Evolutionary conservation across 1,140 invertebrate species (phyloP), one percentile per base, ranked within the genome.

Genomic region (Xylocopa sonorina): DNA sequence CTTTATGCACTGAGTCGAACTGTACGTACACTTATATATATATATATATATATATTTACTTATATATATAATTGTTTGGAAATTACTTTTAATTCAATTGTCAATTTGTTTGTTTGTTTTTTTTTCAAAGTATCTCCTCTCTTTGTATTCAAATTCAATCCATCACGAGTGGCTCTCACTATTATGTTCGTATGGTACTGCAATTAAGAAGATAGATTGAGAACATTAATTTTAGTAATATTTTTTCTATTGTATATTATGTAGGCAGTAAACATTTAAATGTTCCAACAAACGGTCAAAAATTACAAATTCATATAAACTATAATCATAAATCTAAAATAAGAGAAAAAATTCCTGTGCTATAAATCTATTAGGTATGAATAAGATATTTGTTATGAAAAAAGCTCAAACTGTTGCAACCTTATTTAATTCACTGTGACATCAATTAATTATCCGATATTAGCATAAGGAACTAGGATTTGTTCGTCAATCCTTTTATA

Each of bases 381-480:
- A 74, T 24, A 34, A 62, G 32, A 58, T 58, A 46, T 51, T 51
- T 48, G 29, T 77, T 69, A 21, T 41, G 34, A 69, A 16, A 41
- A 38, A 77, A 58, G 41, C n/a, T 76, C 43, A 46, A 68, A 77
- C 5, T 18, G 27, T 29, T 46, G 29, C 27, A 74, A 16, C 12
- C n/a, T 66, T 69, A 53, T 78, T 34, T 62, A 12, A 78, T 62
- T n/a, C 57, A 62, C 55, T 78, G 67, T 72, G n/a, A 78, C 34
- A 69, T 58, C 27, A 55, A 57, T 68, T 38, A 55, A 57, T 68
- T 34, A 34, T 18, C 55, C 55, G 24, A 78, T 62, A 60, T 60
- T 71, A 60, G 27, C 67, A 55, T 32, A 62, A 80, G 62, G 53
- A 80, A 80, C 46, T 67, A 46, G 58, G 43, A 68, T 43, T 41